Percentiles rank a stretch among this genome's conserved stretches.
Conservation (phyloP, 2,888 invertebrate species). For the Catocala sponsa region DNA sequence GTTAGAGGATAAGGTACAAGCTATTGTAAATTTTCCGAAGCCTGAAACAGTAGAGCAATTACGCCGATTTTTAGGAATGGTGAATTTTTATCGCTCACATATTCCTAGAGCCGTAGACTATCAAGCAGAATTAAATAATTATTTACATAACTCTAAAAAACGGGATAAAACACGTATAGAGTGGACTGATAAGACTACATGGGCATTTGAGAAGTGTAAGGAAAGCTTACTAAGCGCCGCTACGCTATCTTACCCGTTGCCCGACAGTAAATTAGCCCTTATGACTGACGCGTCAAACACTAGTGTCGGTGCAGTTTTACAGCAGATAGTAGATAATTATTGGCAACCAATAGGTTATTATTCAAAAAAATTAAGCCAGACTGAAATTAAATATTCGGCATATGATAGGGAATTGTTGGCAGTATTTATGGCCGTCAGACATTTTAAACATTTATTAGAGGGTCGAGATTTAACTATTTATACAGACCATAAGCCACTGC, state of each 20-base stretch:
- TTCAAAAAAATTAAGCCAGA: neutral
- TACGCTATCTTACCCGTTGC: neutral
- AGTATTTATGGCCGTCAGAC: neutral
- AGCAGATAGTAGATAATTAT: neutral
- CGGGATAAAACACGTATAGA: neutral
- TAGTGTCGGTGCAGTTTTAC: neutral
- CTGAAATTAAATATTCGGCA: neutral
- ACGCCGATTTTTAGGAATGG: constrained; percentile 2
- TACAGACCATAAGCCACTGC: neutral
- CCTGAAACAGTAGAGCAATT: constrained; percentile 1
- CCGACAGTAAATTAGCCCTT: too few species aligned
- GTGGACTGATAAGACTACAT: neutral
- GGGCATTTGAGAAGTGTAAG: constrained; percentile 1
- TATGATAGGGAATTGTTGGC: neutral
- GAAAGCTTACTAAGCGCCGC: neutral
- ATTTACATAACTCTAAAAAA: neutral
- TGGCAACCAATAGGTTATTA: neutral
- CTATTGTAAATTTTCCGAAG: constrained; percentile 1
- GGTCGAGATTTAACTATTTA: constrained; percentile 5
- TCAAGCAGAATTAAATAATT: constrained; percentile 1
- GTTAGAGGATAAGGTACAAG: constrained; percentile 1
- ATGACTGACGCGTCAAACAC: constrained; percentile 4
- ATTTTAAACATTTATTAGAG: constrained; percentile 4
- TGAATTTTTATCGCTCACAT: constrained; percentile 1
- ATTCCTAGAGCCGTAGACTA: neutral